Evolutionary conservation across 2,888 invertebrate species (phyloP).

Genomic region (Crepidodera aurea): DNA sequence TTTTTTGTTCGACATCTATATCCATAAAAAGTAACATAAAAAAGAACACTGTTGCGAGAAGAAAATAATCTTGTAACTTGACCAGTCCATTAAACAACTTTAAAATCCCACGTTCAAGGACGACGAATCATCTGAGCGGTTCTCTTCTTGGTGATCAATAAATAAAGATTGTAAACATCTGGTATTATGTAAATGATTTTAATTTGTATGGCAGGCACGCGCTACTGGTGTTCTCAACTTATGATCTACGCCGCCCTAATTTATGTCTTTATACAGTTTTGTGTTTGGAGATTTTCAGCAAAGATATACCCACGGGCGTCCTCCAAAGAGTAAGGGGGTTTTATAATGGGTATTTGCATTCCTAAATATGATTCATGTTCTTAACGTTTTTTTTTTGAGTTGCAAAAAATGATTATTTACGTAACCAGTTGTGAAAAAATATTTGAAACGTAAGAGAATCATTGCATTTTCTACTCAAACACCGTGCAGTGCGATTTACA

Average conservation of each 20-base stretch:
- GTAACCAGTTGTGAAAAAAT: no score
- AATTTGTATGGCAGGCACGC: constrained; percentile 42
- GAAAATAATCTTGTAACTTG: neutral
- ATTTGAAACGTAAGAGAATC: no score
- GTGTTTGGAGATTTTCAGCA: constrained; percentile 30
- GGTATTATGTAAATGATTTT: constrained; percentile 43
- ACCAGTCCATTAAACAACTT: no score
- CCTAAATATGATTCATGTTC: no score
- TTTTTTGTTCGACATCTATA: no score
- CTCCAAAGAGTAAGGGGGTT: neutral
- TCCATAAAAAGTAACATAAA: no score
- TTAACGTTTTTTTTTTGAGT: no score
- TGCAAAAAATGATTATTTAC: no score
- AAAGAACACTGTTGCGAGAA: no score
- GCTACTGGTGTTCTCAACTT: constrained; percentile 38
- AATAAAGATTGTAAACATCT: constrained; percentile 42
- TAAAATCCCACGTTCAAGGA: constrained; percentile 33
- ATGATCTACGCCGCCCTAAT: constrained; percentile 39
- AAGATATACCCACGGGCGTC: constrained; percentile 2
- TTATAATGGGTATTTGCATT: no score
- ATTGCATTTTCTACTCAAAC: no score
- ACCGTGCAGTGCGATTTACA: no score
- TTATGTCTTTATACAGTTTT: constrained; percentile 38
- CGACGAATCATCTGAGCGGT: constrained; percentile 32
- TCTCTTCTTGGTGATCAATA: constrained; percentile 36